Conservation (phyloP, 2,888 invertebrate genomes). For the Harpalus rufipes region DNA sequence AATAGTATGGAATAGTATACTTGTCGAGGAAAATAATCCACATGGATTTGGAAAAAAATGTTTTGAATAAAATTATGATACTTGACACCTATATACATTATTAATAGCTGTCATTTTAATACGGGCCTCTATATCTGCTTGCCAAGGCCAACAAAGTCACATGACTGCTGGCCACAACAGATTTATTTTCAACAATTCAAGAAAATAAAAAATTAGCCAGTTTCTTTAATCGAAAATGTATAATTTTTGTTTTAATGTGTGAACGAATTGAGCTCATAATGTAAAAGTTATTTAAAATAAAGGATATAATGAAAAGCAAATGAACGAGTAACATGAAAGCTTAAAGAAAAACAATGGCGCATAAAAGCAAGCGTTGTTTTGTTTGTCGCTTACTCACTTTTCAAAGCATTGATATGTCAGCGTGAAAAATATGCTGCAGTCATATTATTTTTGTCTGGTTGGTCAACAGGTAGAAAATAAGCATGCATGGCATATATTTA, state of each 20-base stretch:
- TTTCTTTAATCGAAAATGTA: background rate
- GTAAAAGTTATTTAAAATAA: background rate
- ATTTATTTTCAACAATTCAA: background rate
- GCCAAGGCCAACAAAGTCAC: no score
- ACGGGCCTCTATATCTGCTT: no score
- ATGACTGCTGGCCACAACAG: no score
- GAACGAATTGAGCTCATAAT: background rate
- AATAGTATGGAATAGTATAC: no score
- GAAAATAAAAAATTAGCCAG: background rate
- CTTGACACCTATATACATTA: no score
- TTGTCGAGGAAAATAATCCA: no score
- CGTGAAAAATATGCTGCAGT: slow-evolving; percentile 30
- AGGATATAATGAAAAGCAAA: background rate
- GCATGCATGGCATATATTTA: slow-evolving; percentile 28
- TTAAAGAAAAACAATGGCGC: background rate
- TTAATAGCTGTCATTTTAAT: no score
- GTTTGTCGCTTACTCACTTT: slow-evolving; percentile 1
- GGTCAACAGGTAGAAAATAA: slow-evolving; percentile 45
- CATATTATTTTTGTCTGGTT: slow-evolving; percentile 8
- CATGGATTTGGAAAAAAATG: no score
- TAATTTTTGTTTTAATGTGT: background rate
- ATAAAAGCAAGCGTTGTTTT: slow-evolving; percentile 2
- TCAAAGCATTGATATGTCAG: slow-evolving; percentile 24
- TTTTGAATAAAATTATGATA: no score
- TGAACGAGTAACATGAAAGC: background rate